phyloP scores from a whole-genome alignment of 2,797 vertebrate species.

The Sebastes umbrosus region DNA sequence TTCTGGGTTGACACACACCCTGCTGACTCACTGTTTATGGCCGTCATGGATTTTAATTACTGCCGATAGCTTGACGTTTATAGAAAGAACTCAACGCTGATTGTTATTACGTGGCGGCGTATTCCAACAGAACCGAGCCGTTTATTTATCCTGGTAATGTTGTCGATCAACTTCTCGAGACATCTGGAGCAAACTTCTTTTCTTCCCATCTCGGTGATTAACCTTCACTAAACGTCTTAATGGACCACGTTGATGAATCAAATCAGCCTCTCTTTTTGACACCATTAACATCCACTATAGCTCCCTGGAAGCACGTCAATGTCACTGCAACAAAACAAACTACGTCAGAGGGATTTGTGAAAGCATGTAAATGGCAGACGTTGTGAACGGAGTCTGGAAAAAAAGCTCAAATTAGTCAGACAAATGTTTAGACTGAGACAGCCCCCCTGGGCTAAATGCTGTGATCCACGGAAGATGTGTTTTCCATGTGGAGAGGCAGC shows the following conservation, averaged over 20 bases:
- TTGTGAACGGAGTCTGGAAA: conserved; percentile 33
- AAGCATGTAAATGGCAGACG: conserved; percentile 40
- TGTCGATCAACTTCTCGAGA: neutral
- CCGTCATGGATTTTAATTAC: conserved; percentile 28
- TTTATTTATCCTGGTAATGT: conserved; percentile 17
- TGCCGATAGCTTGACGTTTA: conserved; percentile 11
- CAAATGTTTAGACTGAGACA: conserved; percentile 51
- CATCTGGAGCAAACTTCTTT: neutral
- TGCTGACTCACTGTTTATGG: conserved; percentile 48
- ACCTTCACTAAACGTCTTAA: conserved; percentile 23
- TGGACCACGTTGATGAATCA: conserved; percentile 17
- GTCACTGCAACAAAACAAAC: conserved; percentile 29
- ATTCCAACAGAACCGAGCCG: conserved; percentile 4
- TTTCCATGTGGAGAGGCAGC: conserved; percentile 18
- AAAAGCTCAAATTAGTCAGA: conserved; percentile 55
- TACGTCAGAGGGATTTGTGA: conserved; percentile 44
- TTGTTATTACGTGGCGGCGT: neutral
- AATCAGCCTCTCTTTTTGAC: conserved; percentile 20
- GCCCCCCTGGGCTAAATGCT: conserved; percentile 17
- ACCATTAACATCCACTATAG: conserved; percentile 8
- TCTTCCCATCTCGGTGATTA: conserved; percentile 16
- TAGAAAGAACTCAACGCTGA: neutral
- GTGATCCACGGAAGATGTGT: conserved; percentile 16
- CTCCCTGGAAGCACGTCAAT: conserved; percentile 27
- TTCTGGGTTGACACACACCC: conserved; percentile 28